A percentile compares a stretch with the other conserved stretches of the same genome.
These are phyloP conservation scores for Auanema freiburgensis DNA, from an alignment of 2,888 invertebrate species.

Conservation along the genomic window DNA sequence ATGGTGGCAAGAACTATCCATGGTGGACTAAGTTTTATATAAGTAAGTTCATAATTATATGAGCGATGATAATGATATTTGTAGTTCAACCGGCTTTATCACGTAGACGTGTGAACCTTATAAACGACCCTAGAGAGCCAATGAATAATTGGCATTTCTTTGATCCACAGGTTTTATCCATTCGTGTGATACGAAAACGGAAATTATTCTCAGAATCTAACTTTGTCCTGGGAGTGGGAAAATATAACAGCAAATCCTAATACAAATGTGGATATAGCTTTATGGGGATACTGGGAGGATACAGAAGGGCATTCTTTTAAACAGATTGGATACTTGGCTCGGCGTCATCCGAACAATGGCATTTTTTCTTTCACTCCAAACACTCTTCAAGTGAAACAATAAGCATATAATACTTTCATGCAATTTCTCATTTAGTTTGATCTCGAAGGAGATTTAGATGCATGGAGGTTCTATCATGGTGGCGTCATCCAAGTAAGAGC, in stretches of 20 bases:
- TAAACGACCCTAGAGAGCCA: constrained; percentile 45
- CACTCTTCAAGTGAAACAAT: constrained; percentile 6
- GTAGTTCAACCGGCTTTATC: constrained; percentile 40
- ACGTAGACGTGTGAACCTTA: constrained; percentile 37
- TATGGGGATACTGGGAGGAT: constrained; percentile 52
- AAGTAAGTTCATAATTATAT: constrained; percentile 22
- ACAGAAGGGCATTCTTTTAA: constrained; percentile 34
- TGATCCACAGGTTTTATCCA: too few species aligned
- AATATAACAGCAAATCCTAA: constrained; percentile 48
- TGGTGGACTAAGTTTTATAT: constrained; percentile 52
- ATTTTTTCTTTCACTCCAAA: constrained; percentile 40
- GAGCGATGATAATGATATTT: constrained; percentile 1
- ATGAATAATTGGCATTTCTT: too few species aligned
- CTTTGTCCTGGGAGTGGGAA: constrained; percentile 37
- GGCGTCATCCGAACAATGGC: constrained; percentile 35
- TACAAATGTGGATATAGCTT: constrained; percentile 31
- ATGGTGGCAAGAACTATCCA: constrained; percentile 52
- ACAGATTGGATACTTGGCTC: constrained; percentile 42
- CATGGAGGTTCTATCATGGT: constrained; percentile 45
- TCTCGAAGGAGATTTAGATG: constrained; percentile 38
- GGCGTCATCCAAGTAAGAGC: constrained; percentile 47
- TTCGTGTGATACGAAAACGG: constrained; percentile 7
- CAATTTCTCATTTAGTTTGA: constrained; percentile 12
- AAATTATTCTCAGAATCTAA: constrained; percentile 43
- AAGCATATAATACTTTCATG: too few species aligned